Evolutionary conservation across 2,888 invertebrate genomes (phyloP).

Genomic region (Limnephilus marmoratus): DNA sequence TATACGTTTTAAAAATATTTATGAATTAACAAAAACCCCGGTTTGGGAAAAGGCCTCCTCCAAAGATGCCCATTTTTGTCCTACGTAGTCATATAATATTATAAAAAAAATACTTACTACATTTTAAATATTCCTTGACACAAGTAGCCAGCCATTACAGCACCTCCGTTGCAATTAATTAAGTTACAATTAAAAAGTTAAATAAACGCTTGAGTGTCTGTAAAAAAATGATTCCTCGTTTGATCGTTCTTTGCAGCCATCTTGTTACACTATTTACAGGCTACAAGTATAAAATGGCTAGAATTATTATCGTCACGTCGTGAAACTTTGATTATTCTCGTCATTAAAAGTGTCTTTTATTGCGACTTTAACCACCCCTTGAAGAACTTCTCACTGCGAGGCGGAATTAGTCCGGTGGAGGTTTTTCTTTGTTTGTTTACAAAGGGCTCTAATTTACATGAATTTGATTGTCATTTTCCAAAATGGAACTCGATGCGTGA

Average conservation of each 20-base stretch:
- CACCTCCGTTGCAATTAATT: not conserved
- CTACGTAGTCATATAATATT: too few relatives aligned
- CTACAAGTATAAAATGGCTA: constrained; percentile 12
- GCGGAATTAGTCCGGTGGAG: not conserved
- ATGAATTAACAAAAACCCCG: too few relatives aligned
- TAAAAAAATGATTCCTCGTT: not conserved
- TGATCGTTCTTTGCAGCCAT: not conserved
- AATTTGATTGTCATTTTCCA: too few relatives aligned
- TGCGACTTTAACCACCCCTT: constrained; percentile 27
- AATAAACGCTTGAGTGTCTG: not conserved
- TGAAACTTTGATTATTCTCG: constrained; percentile 59
- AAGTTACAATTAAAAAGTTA: not conserved
- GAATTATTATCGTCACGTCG: constrained; percentile 41
- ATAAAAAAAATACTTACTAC: too few relatives aligned
- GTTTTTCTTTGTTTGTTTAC: not conserved
- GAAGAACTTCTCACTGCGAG: not conserved
- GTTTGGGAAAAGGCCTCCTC: too few relatives aligned
- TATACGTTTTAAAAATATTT: too few relatives aligned
- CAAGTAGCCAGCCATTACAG: not conserved
- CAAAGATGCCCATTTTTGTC: too few relatives aligned
- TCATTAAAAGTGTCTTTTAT: constrained; percentile 55
- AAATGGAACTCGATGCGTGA: too few relatives aligned
- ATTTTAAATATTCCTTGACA: not conserved
- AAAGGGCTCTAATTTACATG: not conserved
- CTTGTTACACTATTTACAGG: not conserved